Base-by-base conservation (phyloP, 2,113 vertebrate genomes). In the Delphinus delphis region DNA sequence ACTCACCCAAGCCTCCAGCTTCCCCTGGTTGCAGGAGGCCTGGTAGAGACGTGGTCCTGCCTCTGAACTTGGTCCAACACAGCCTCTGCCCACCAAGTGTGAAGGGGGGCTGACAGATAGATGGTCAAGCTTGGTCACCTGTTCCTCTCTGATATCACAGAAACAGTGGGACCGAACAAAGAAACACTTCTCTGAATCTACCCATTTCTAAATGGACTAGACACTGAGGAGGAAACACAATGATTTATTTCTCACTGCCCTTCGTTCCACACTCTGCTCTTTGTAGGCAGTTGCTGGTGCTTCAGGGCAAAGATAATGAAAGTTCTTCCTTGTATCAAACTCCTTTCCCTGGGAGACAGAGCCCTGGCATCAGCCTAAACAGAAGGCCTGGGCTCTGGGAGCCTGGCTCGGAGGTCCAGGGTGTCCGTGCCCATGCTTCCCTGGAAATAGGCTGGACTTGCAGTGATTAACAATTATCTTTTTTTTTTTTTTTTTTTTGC, bases 391-490 rank as follows among this genome's bases (percentile, higher is more conserved):
- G 55, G 71, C n/a, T 58, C 38, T 31, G 83, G 62, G 50, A 91
- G 6, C 33, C 67, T 87, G 70, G 7, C 3, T 62, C 3, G 1
- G 74, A 82, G 38, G 58, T 58, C 50, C 36, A 23, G 67, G 23
- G 2, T 25, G 20, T 67, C 21, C 26, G 13, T 21, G 12, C 38
- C 50, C 5, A 7, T 62, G 23, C 14, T 65, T 92, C 25, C 50
- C 8, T 44, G 68, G 71, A 41, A 36, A 31, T 12, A 1, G 26
- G 21, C 15, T 87, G 67, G 50, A 28, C 38, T 73, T 77, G 13
- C 21, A 71, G n/a, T 47, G 77, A 96, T 58, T 25, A 88, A 14
- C 36, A 84, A 79, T 55, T 77, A 55, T 76, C 80, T 88, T 62
- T 8, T 44, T 44, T 2, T 44, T 44, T 44, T 44, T 36, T 36